Percentiles rank a stretch among this genome's conserved stretches.
phyloP scores from a whole-genome alignment of 2,797 vertebrate species.

The Sebastolobus alascanus region DNA sequence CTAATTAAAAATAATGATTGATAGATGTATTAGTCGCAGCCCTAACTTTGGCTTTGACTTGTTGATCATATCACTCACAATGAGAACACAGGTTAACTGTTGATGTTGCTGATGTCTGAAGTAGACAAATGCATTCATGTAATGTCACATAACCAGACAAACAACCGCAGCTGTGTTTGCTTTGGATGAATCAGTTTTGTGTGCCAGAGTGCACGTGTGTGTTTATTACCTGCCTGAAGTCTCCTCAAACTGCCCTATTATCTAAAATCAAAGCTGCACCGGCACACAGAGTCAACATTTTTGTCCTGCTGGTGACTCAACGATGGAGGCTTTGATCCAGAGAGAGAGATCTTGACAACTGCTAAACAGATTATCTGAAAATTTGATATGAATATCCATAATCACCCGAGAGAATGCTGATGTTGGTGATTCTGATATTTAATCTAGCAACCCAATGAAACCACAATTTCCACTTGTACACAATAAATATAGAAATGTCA shows the following conservation, averaged over 20 bases:
- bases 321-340: neutral
- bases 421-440: neutral
- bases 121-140: constrained; percentile 2
- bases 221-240: constrained; percentile 32
- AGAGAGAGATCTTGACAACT: neutral
- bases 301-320: constrained; percentile 1
- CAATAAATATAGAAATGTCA: neutral
- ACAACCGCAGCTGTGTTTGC: constrained; percentile 54
- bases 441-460: neutral
- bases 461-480: neutral
- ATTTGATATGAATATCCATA: neutral
- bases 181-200: constrained; percentile 9
- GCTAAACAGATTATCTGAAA: no score
- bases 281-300: neutral
- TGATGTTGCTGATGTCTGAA: constrained; percentile 21
- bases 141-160: constrained; percentile 26
- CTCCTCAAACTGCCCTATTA: constrained; percentile 13
- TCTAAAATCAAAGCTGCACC: constrained; percentile 27
- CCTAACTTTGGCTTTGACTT: neutral
- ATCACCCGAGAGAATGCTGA: neutral
- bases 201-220: neutral
- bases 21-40: neutral
- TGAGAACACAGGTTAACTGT: neutral
- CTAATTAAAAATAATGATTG: constrained; percentile 28
- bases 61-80: neutral